Conservation (phyloP, 1,140 invertebrate species). For the Aphaenogaster rudis region DNA sequence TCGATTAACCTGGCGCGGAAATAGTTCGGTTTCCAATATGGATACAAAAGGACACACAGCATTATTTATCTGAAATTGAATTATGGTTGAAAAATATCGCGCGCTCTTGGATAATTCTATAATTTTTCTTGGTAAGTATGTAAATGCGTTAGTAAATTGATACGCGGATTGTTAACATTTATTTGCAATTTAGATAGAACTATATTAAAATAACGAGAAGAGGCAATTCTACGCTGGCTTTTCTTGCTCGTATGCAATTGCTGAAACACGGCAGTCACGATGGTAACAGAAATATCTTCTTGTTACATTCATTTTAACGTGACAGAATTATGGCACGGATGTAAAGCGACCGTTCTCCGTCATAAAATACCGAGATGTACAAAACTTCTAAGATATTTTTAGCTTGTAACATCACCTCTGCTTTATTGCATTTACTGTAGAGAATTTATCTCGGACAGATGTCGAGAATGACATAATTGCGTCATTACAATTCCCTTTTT, state of each 20-base stretch:
- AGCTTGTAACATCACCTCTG: slow-evolving; percentile 37
- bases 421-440: slow-evolving; percentile 27
- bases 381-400: slow-evolving; percentile 52
- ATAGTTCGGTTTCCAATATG: neutral
- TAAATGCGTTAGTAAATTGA: slow-evolving; percentile 18
- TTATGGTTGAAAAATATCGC: neutral
- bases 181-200: slow-evolving; percentile 37
- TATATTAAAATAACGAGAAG: slow-evolving; percentile 25
- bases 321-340: slow-evolving; percentile 43
- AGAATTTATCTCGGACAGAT: slow-evolving; percentile 24
- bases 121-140: neutral
- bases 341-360: slow-evolving; percentile 42
- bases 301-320: slow-evolving; percentile 53
- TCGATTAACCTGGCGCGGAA: neutral
- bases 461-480: slow-evolving; percentile 8
- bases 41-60: neutral
- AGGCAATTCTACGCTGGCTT: neutral
- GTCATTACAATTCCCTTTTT: neutral
- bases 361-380: slow-evolving; percentile 47
- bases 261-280: slow-evolving; percentile 19
- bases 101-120: neutral
- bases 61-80: slow-evolving; percentile 2
- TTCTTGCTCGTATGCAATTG: slow-evolving; percentile 21
- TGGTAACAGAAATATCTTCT: slow-evolving; percentile 45
- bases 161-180: neutral